Conservation (phyloP, 2,888 invertebrate species). For the Sinodicranocentrus sp. region DNA sequence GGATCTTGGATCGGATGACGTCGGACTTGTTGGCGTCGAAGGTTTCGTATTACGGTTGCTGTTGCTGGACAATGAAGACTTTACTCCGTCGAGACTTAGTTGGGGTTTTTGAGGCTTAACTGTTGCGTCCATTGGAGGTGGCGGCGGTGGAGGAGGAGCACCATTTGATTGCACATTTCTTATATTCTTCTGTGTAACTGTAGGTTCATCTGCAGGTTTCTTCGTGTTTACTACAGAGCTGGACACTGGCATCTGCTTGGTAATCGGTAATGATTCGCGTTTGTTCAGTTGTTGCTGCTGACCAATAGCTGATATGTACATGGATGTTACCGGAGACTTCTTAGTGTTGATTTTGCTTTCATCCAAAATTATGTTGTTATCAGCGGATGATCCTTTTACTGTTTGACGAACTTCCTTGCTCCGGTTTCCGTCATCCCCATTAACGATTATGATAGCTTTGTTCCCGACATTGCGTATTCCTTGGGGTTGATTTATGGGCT, state of each 20-base stretch:
- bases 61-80: not conserved
- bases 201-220: too few relatives aligned
- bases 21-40: slow-evolving; percentile 57
- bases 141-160: slow-evolving; percentile 73
- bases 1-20: slow-evolving; percentile 82
- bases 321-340: slow-evolving; percentile 46
- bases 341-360: slow-evolving; percentile 11
- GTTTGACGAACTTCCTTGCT: not conserved
- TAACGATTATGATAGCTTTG: slow-evolving; percentile 75
- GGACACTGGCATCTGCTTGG: slow-evolving; percentile 19
- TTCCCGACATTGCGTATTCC: slow-evolving; percentile 74
- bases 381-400: not conserved
- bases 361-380: slow-evolving; percentile 34
- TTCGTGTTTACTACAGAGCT: not conserved
- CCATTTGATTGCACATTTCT: slow-evolving; percentile 36
- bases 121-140: slow-evolving; percentile 50
- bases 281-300: slow-evolving; percentile 1
- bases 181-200: slow-evolving; percentile 31
- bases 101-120: slow-evolving; percentile 19
- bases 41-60: slow-evolving; percentile 35
- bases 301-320: slow-evolving; percentile 52
- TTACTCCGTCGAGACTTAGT: slow-evolving; percentile 16
- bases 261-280: not conserved
- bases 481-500: slow-evolving; percentile 14
- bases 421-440: slow-evolving; percentile 47